Conservation (phyloP, 2,888 invertebrate species). For the Orchesellides sinensis region DNA sequence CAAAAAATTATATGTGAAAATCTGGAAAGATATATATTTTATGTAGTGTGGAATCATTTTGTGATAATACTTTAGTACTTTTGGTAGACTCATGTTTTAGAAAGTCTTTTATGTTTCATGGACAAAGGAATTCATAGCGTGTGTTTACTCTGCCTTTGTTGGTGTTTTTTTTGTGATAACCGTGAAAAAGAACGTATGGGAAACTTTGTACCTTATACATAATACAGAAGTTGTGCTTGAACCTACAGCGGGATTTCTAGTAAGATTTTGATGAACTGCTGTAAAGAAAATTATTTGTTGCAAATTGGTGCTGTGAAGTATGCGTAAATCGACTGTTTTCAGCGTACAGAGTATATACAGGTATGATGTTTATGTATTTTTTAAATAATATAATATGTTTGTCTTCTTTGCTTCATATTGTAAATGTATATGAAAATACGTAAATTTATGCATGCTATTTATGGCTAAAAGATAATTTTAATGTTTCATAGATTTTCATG, state of each 20-base stretch:
- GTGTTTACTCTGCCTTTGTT: background rate
- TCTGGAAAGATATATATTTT: slow-evolving; percentile 12
- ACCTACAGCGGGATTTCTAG: background rate
- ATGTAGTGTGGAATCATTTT: slow-evolving; percentile 38
- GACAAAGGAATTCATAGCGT: background rate
- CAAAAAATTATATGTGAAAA: slow-evolving; percentile 31
- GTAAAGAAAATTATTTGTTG: background rate
- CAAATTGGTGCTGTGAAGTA: slow-evolving; percentile 35
- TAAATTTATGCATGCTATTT: background rate
- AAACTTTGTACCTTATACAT: slow-evolving; percentile 22
- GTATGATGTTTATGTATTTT: slow-evolving; percentile 24
- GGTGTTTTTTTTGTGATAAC: slow-evolving; percentile 11
- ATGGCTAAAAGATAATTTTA: no score
- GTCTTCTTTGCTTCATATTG: no score
- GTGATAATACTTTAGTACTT: slow-evolving; percentile 41
- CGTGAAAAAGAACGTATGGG: background rate
- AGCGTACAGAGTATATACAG: slow-evolving; percentile 13
- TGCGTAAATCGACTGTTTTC: slow-evolving; percentile 15
- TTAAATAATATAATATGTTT: slow-evolving; percentile 3
- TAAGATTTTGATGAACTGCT: no score
- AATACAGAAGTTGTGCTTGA: slow-evolving; percentile 6
- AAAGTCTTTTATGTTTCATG: slow-evolving; percentile 4
- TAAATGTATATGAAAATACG: background rate
- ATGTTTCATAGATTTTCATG: no score
- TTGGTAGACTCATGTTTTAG: no score